A percentile compares a stretch with the other conserved stretches of the same genome.
phyloP scores from a whole-genome alignment of 37 sponge, comb jelly and placozoan species.

The Petrosia ficiformis region DNA sequence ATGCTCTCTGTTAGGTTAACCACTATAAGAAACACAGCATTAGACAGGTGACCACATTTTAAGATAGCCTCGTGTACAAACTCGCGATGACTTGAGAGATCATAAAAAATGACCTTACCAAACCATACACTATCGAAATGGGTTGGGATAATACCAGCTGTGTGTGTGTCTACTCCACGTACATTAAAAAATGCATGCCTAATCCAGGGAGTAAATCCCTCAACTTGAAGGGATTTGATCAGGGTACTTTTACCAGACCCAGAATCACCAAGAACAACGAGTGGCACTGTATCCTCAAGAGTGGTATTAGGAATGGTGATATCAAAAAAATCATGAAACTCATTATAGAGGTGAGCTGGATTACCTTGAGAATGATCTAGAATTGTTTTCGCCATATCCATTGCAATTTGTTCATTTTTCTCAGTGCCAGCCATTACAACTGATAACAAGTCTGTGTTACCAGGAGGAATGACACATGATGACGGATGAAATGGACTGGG shows the following conservation, averaged over 20 bases:
- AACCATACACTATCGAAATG: neutral
- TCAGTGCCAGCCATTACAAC: too few species aligned
- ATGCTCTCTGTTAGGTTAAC: neutral
- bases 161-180: neutral
- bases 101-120: slow-evolving; percentile 12
- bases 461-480: too few species aligned
- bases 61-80: neutral
- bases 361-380: neutral
- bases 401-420: too few species aligned
- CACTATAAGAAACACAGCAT: slow-evolving; percentile 19
- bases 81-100: slow-evolving; percentile 4
- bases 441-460: too few species aligned
- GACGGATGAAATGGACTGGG: too few species aligned
- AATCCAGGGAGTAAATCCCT: neutral
- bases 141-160: slow-evolving; percentile 15
- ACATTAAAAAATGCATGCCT: neutral
- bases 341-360: neutral
- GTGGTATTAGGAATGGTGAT: neutral
- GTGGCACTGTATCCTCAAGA: slow-evolving; percentile 12
- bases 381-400: neutral
- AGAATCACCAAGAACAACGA: slow-evolving; percentile 29
- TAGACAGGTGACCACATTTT: slow-evolving; percentile 7
- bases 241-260: slow-evolving; percentile 35
- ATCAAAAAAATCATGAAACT: neutral
- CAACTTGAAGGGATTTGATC: slow-evolving; percentile 23